Evolutionary conservation across 1,140 invertebrate species (phyloP).

Genomic region (Cydia amplana): DNA sequence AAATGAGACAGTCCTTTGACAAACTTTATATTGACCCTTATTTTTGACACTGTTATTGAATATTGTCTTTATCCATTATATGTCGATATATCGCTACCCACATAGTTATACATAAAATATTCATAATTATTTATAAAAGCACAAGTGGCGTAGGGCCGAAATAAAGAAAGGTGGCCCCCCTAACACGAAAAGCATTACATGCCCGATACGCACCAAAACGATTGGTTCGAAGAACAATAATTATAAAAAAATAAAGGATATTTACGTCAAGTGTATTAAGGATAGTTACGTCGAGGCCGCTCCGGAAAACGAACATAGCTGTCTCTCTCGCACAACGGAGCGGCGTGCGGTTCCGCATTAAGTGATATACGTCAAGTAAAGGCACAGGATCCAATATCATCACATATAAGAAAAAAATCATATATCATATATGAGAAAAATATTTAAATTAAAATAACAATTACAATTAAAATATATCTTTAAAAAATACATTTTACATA

Average conservation of each 20-base stretch:
- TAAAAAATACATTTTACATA: neutral
- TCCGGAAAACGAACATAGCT: too few relatives aligned
- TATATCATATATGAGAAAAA: neutral
- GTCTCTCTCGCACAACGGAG: too few relatives aligned
- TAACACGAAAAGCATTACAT: constrained; percentile 68
- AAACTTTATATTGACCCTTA: neutral
- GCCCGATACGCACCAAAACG: constrained; percentile 42
- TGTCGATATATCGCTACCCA: neutral
- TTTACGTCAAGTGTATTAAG: too few relatives aligned
- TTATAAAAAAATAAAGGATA: neutral
- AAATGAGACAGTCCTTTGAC: too few relatives aligned
- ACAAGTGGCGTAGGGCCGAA: constrained; percentile 59
- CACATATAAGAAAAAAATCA: neutral
- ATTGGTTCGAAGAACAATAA: constrained; percentile 16
- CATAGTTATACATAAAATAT: constrained; percentile 33
- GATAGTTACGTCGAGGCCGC: too few relatives aligned
- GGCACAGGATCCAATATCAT: neutral
- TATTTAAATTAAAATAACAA: neutral
- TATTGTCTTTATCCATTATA: neutral
- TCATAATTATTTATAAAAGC: constrained; percentile 59
- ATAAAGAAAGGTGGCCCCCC: constrained; percentile 40
- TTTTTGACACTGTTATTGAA: neutral
- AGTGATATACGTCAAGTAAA: neutral
- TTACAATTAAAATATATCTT: neutral
- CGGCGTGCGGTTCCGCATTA: neutral